Conservation (phyloP, 35 echinoderm and acorn worm species). For the Ophiothrix spiculata region DNA sequence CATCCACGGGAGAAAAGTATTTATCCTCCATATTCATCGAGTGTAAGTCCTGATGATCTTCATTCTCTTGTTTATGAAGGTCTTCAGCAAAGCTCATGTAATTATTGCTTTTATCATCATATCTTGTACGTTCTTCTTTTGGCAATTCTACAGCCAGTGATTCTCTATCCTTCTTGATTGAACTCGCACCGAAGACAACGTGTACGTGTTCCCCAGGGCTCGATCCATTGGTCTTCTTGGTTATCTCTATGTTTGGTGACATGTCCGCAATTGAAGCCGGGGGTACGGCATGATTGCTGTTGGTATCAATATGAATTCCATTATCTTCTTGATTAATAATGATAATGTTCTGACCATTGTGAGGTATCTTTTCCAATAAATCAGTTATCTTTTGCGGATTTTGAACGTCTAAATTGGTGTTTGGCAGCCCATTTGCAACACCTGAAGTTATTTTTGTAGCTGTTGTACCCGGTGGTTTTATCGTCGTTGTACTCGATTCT, state of each 20-base stretch:
- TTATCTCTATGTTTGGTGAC: neutral
- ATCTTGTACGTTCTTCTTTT: neutral
- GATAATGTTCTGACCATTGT: neutral
- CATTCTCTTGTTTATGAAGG: neutral
- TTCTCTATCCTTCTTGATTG: neutral
- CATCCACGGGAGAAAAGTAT: too few species aligned
- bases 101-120: neutral
- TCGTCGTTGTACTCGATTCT: too few species aligned
- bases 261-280: neutral
- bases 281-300: too few species aligned
- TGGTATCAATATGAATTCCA: neutral
- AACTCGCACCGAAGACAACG: neutral
- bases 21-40: too few species aligned
- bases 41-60: too few species aligned
- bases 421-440: too few species aligned
- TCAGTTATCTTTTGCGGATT: neutral
- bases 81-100: neutral
- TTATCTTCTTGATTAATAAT: neutral
- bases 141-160: neutral
- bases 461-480: too few species aligned
- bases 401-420: too few species aligned
- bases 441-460: too few species aligned
- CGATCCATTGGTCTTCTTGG: neutral
- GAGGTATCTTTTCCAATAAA: neutral
- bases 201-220: neutral